Evolutionary conservation across 2,888 invertebrate species (phyloP).

Genomic region (Pseudoips prasinana): DNA sequence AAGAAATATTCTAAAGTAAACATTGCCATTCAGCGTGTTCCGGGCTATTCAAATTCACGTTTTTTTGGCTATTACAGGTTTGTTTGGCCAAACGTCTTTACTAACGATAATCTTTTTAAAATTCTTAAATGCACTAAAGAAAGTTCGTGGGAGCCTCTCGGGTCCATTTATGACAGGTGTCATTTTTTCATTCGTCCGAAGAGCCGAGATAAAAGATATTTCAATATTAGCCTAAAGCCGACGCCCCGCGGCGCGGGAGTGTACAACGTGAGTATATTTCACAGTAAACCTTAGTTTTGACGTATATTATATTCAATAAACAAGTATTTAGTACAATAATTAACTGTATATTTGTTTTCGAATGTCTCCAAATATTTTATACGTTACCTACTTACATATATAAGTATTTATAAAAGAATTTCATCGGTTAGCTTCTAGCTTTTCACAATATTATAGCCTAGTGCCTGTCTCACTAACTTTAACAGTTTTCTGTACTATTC

Average conservation of each 20-base stretch:
- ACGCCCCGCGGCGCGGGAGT: constrained; percentile 54
- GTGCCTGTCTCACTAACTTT: no score
- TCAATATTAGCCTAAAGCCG: constrained; percentile 59
- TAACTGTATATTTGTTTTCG: constrained; percentile 15
- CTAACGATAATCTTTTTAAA: constrained; percentile 41
- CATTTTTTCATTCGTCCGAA: constrained; percentile 50
- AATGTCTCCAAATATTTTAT: no score
- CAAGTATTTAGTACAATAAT: constrained; percentile 37
- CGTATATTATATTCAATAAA: constrained; percentile 40
- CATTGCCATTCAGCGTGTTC: constrained; percentile 20
- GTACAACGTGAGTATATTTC: constrained; percentile 33
- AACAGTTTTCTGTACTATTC: no score
- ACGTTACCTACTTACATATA: no score
- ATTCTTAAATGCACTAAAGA: constrained; percentile 22
- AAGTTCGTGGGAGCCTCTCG: constrained; percentile 51
- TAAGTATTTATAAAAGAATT: no score
- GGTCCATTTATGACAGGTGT: constrained; percentile 63
- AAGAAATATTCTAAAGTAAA: constrained; percentile 16
- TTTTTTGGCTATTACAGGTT: constrained; percentile 34
- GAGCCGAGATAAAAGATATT: constrained; percentile 62
- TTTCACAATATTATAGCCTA: no score
- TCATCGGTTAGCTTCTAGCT: no score
- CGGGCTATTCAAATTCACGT: constrained; percentile 19
- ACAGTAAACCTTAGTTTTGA: constrained; percentile 41
- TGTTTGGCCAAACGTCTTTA: constrained; percentile 52